Percentiles rank a stretch among this genome's conserved stretches.
phyloP scores from a whole-genome alignment of 2,113 vertebrate species.

The Circaetus gallicus region DNA sequence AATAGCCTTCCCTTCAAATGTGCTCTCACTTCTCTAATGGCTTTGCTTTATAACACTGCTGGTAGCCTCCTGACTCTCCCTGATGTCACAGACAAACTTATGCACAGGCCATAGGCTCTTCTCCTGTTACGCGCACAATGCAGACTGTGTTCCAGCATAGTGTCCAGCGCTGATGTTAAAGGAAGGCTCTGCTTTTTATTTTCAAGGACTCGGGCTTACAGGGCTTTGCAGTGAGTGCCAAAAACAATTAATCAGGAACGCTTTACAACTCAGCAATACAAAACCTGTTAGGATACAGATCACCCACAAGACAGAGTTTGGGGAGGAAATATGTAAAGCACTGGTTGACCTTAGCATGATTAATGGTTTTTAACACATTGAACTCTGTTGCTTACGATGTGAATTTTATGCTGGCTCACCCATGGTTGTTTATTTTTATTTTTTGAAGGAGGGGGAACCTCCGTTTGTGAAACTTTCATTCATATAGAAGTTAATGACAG shows the following conservation, averaged over 20 bases:
- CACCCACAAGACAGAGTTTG: slow-evolving; percentile 60
- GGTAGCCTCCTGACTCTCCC: not conserved
- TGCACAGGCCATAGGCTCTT: slow-evolving; percentile 39
- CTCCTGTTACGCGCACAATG: slow-evolving; percentile 19
- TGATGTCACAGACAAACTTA: not conserved
- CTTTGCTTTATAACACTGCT: not conserved
- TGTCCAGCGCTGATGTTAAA: slow-evolving; percentile 57
- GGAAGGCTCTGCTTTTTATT: slow-evolving; percentile 81
- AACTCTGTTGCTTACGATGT: slow-evolving; percentile 58
- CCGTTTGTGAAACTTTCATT: slow-evolving; percentile 17
- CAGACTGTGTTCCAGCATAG: slow-evolving; percentile 65
- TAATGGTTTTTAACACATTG: slow-evolving; percentile 77
- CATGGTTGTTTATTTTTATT: slow-evolving; percentile 47
- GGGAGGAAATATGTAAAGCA: slow-evolving; percentile 68
- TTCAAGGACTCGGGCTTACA: slow-evolving; percentile 71
- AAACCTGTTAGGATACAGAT: slow-evolving; percentile 76
- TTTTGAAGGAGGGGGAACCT: not conserved
- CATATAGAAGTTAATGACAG: not conserved
- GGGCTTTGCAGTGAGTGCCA: slow-evolving; percentile 75
- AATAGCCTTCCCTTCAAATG: not conserved
- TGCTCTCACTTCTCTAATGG: not conserved
- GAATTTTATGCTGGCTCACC: slow-evolving; percentile 37
- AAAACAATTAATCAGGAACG: slow-evolving; percentile 75
- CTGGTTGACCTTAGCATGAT: slow-evolving; percentile 76
- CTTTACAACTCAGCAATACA: slow-evolving; percentile 73